Base-by-base conservation (phyloP, 2,797 vertebrate species). In the Mico argentatus region DNA sequence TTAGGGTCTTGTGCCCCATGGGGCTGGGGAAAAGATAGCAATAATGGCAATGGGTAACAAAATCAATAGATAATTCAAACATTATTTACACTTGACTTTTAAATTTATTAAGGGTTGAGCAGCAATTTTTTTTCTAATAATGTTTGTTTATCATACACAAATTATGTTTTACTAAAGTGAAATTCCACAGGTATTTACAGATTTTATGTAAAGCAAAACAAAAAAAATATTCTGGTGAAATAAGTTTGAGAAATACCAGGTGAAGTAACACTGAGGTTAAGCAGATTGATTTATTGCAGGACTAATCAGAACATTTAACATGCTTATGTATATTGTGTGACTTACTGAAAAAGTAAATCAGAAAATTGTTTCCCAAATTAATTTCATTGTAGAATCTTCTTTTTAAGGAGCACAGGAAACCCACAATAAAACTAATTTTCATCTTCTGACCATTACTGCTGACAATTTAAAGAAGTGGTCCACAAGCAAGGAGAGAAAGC, bases 11-110 rank as follows among this genome's bases (percentile, higher is more conserved):
- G 1, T 90, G 76, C 64, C 86, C 90, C 91, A 39, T 26, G 84
- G 79, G 88, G n/a, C 64, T 77, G 39, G 50, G 70, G 39, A 88
- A 46, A 77, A 41, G 36, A 82, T 90, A 52, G 27, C 76, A 90
- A 86, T 96, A 46, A 84, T 67, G 86, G 8, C 44, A 84, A 75
- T 64, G 85, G 46, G 81, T 72, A 85, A 85, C 50, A 1, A 17
- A 96, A 97, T 94, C 72, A 67, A 84, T 94, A 94, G 83, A 92
- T 59, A 91, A 94, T 90, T 94, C 96, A 90, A 94, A 85, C 75
- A 80, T 94, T 91, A 84, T 93, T 96, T 88, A 64, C 72, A 77
- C 50, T 52, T 94, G 83, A 91, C 76, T 96, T 97, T 91, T 70
- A 96, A 94, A 89, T 94, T 94, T 85, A 48, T 79, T 57, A 95